phyloP scores from a whole-genome alignment of 1,140 invertebrate species.

The Procambarus virginalis region DNA sequence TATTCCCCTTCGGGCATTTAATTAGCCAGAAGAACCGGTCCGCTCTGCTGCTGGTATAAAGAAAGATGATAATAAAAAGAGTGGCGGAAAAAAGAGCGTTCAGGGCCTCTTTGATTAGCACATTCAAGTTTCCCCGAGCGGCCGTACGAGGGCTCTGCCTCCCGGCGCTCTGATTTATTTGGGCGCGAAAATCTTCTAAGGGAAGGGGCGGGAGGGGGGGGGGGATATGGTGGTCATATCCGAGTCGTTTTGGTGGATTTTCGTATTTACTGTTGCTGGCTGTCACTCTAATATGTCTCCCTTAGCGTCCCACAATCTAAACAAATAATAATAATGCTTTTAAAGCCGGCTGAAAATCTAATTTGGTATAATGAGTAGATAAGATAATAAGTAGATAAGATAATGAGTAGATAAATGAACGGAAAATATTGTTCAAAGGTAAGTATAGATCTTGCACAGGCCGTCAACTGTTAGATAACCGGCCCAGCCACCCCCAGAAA shows the following conservation, averaged over 20 bases:
- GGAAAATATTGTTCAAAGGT: not conserved
- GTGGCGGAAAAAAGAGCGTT: conserved; percentile 17
- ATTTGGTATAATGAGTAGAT: no score
- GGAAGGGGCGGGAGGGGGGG: no score
- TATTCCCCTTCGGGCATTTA: conserved; percentile 58
- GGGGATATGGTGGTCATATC: not conserved
- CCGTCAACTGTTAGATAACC: not conserved
- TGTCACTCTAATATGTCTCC: not conserved
- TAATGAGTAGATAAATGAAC: no score
- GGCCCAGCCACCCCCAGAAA: conserved; percentile 31
- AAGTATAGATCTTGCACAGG: not conserved
- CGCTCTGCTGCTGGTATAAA: conserved; percentile 10
- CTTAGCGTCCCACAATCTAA: not conserved
- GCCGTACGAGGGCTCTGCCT: conserved; percentile 5
- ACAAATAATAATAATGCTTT: no score
- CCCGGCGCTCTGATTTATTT: conserved; percentile 19
- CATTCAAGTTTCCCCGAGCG: conserved; percentile 39
- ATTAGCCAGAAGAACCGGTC: conserved; percentile 55
- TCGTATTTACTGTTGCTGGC: not conserved
- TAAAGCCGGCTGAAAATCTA: no score
- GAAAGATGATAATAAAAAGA: conserved; percentile 29
- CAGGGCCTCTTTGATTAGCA: conserved; percentile 47
- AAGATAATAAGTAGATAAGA: no score
- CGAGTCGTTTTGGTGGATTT: not conserved
- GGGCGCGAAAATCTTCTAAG: conserved; percentile 13